These are phyloP conservation scores for Andrena minutula DNA, from an alignment of 2,888 invertebrate species.

Conservation along the genomic window DNA sequence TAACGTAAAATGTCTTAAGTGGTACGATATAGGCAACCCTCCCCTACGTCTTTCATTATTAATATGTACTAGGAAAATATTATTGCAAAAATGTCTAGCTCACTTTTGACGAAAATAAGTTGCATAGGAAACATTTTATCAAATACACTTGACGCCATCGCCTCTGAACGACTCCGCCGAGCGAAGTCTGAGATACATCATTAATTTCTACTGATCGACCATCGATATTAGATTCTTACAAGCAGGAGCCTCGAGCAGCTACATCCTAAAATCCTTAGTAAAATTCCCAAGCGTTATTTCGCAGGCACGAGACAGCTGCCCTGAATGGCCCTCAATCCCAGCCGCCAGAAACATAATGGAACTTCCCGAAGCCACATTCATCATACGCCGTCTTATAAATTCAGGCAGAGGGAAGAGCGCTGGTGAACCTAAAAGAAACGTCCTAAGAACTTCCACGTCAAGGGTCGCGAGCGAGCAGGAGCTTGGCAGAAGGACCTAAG, in stretches of 20 bases:
- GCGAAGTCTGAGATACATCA: too few relatives aligned
- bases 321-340: constrained; percentile 22
- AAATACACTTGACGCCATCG: too few relatives aligned
- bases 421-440: constrained; percentile 8
- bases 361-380: constrained; percentile 27
- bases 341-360: constrained; percentile 12
- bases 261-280: neutral
- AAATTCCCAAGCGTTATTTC: constrained; percentile 4
- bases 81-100: too few relatives aligned
- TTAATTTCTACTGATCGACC: too few relatives aligned
- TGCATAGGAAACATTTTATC: too few relatives aligned
- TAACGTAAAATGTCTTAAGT: too few relatives aligned
- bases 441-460: constrained; percentile 24
- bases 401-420: neutral
- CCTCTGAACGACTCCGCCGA: too few relatives aligned
- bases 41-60: too few relatives aligned
- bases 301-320: neutral
- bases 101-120: too few relatives aligned
- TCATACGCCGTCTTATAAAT: constrained; percentile 15
- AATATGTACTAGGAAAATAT: too few relatives aligned
- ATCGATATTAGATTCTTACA: neutral
- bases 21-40: too few relatives aligned
- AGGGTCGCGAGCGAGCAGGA: constrained; percentile 18
- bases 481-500: constrained; percentile 2
- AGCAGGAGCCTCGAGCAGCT: neutral